Evolutionary conservation across 1,140 invertebrate species (phyloP).

Genomic region (Tribolium madens): DNA sequence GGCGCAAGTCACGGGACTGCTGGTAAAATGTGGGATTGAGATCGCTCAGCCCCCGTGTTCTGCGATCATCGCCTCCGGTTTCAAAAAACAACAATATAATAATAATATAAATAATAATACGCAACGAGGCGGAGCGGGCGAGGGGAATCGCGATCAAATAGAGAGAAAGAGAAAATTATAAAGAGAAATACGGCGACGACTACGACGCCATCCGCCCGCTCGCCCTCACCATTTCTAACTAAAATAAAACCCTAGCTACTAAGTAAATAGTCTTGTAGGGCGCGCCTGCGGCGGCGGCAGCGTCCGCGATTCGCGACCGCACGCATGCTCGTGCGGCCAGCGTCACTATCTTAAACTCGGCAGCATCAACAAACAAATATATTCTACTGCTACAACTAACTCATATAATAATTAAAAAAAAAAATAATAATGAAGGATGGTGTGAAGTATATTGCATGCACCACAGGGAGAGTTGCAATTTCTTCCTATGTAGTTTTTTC

Average conservation of each 20-base stretch:
- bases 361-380: constrained; percentile 66
- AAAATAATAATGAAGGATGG: constrained; percentile 53
- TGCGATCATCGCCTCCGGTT: constrained; percentile 57
- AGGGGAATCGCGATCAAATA: constrained; percentile 6
- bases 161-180: constrained; percentile 8
- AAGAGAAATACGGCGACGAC: neutral
- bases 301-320: constrained; percentile 8
- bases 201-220: constrained; percentile 27
- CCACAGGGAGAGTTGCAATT: constrained; percentile 57
- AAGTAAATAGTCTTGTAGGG: constrained; percentile 60
- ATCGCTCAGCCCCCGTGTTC: constrained; percentile 60
- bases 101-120: constrained; percentile 53
- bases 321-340: constrained; percentile 52
- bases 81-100: constrained; percentile 58
- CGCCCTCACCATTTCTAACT: constrained; percentile 39
- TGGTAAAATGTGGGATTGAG: constrained; percentile 59
- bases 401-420: constrained; percentile 62
- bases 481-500: constrained; percentile 27
- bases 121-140: constrained; percentile 26
- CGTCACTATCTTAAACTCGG: constrained; percentile 65
- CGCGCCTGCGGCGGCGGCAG: constrained; percentile 50
- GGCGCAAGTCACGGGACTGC: constrained; percentile 47
- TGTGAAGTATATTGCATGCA: constrained; percentile 64
- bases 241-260: constrained; percentile 58
- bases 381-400: constrained; percentile 65